Evolutionary conservation across 2,888 invertebrate genomes (phyloP), one percentile per base, ranked within the genome.

Genomic region (Craniophora ligustri): DNA sequence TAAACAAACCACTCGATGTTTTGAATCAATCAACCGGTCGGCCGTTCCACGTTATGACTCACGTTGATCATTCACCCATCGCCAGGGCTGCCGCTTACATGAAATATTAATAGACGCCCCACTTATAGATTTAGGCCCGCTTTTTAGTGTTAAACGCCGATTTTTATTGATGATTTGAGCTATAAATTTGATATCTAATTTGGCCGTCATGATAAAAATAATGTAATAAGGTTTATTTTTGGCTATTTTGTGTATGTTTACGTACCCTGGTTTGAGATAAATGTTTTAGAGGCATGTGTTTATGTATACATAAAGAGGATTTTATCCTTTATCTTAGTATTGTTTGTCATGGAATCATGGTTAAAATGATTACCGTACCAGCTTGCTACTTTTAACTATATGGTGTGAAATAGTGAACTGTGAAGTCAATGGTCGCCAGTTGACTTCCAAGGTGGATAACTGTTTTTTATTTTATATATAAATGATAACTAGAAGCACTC

Each of bases 1-100:
- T 59, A 78, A 77, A 77, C 72, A 76, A 64, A 63, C 47, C 71
- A 62, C 75, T 78, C 55, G 74, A 67, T 45, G 19, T 58, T n/a
- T 61, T 59, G 61, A 42, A 64, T 76, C 67, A 67, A 75, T 66
- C 64, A 69, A 32, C 16, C 39, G 30, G 55, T 55, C 64, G 68
- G 35, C 16, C 39, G 30, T 54, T 55, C 35, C 40, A 19, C 34
- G 41, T 39, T 46, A 32, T 55, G 63, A 65, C n/a, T 73, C 73
- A 68, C 30, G 23, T 21, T 58, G 53, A 72, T 53, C 64, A 39
- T 53, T 59, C 56, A 55, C 50, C 67, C 49, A 49, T 1, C 10
- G 11, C 11, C 39, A 72, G 73, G 75, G 72, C 31, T 72, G 75
- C 41, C 59, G 34, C 53, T n/a, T 5, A 15, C 7, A 8, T 28